Percentiles rank a stretch among this genome's conserved stretches.
Conservation (phyloP, 2,888 invertebrate genomes). For the Amblyteles armatorius region DNA sequence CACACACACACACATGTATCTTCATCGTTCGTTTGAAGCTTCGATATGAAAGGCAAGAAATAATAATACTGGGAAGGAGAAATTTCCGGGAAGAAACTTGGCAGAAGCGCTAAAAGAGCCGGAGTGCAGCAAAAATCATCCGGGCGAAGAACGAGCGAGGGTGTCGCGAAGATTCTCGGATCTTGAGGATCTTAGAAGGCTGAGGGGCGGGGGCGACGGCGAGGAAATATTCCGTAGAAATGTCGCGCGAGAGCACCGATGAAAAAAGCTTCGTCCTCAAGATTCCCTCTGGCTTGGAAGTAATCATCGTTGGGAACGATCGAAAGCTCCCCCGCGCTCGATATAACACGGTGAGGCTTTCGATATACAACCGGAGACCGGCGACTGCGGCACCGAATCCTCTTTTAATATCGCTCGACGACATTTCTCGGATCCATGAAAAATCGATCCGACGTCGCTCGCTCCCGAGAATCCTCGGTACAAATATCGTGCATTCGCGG, state of each 20-base stretch:
- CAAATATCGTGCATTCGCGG: slow-evolving; percentile 40
- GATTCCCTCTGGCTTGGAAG: slow-evolving; percentile 53
- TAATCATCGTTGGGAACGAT: slow-evolving; percentile 66
- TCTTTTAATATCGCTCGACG: slow-evolving; percentile 61
- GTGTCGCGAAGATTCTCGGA: slow-evolving; percentile 40
- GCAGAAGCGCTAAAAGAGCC: neutral
- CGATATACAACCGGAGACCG: slow-evolving; percentile 50
- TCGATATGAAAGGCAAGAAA: neutral
- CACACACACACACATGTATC: neutral
- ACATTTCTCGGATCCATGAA: slow-evolving; percentile 23
- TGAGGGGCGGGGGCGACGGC: neutral
- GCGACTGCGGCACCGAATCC: slow-evolving; percentile 51
- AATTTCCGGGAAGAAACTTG: neutral
- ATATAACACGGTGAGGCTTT: slow-evolving; percentile 43
- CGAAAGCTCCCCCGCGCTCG: slow-evolving; percentile 64
- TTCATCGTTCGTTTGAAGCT: neutral
- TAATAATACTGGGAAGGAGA: neutral
- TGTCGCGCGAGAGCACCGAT: slow-evolving; percentile 36
- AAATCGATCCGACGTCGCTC: slow-evolving; percentile 33
- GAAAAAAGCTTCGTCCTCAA: slow-evolving; percentile 52
- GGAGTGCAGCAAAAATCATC: slow-evolving; percentile 1
- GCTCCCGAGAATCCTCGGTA: slow-evolving; percentile 19
- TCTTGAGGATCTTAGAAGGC: slow-evolving; percentile 53
- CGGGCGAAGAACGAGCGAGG: neutral
- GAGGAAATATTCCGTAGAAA: slow-evolving; percentile 47